phyloP scores from a whole-genome alignment of 2,113 vertebrate species.

The Ciconia boyciana region DNA sequence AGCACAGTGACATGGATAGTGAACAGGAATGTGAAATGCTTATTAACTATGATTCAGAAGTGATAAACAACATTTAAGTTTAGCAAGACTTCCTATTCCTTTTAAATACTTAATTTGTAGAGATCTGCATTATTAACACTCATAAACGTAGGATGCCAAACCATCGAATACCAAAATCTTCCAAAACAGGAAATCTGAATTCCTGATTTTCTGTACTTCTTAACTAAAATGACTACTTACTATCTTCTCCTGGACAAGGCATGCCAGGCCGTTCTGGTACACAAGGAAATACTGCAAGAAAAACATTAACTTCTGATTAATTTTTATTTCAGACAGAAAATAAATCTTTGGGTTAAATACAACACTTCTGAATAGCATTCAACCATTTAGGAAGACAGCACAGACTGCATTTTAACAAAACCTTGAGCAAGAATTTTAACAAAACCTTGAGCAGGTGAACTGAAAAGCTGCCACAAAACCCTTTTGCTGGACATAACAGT shows the following conservation, averaged over 20 bases:
- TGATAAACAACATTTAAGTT: slow-evolving; percentile 13
- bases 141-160: background rate
- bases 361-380: background rate
- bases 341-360: background rate
- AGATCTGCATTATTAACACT: background rate
- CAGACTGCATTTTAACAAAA: background rate
- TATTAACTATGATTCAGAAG: slow-evolving; percentile 41
- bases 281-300: slow-evolving; percentile 90
- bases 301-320: slow-evolving; percentile 22
- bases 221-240: slow-evolving; percentile 77
- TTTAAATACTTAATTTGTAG: background rate
- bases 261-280: slow-evolving; percentile 95
- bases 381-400: background rate
- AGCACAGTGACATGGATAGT: slow-evolving; percentile 11
- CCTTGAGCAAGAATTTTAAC: background rate
- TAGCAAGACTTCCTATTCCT: background rate
- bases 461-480: background rate
- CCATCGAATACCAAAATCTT: background rate
- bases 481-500: background rate
- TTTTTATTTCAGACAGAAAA: background rate
- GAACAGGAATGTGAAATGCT: slow-evolving; percentile 25
- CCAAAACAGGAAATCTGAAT: background rate
- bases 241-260: slow-evolving; percentile 97
- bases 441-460: background rate
- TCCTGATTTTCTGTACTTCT: background rate